Percentiles rank a stretch among this genome's conserved stretches.
Conservation (phyloP, 1,140 invertebrate species). For the Leptinotarsa undecemlineata region DNA sequence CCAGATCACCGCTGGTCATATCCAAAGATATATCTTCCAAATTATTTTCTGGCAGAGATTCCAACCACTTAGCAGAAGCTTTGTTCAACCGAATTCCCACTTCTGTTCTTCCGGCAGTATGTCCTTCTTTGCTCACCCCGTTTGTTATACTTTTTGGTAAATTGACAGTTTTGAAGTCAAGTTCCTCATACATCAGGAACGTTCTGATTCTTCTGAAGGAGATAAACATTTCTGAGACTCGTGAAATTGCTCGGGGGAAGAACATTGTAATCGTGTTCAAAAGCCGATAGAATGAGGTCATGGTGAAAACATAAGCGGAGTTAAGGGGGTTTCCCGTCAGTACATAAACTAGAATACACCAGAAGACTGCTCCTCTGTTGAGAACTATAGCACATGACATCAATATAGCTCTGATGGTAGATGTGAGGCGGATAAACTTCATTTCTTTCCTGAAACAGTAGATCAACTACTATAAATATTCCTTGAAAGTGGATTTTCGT, state of each 20-base stretch:
- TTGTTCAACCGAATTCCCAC: slow-evolving; percentile 30
- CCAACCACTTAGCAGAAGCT: slow-evolving; percentile 40
- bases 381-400: slow-evolving; percentile 73
- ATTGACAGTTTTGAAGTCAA: neutral
- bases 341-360: slow-evolving; percentile 75
- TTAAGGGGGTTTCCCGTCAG: slow-evolving; percentile 68
- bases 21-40: slow-evolving; percentile 61
- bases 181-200: slow-evolving; percentile 54
- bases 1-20: slow-evolving; percentile 60
- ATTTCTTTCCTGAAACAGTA: slow-evolving; percentile 45
- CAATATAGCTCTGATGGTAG: slow-evolving; percentile 71
- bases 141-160: neutral
- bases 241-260: slow-evolving; percentile 65
- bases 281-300: slow-evolving; percentile 73
- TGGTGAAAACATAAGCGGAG: slow-evolving; percentile 74
- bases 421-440: slow-evolving; percentile 37
- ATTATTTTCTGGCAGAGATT: slow-evolving; percentile 59
- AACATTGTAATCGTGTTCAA: slow-evolving; percentile 72
- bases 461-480: no score
- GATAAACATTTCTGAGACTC: slow-evolving; percentile 67
- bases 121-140: neutral
- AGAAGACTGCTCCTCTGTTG: slow-evolving; percentile 74
- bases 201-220: slow-evolving; percentile 68
- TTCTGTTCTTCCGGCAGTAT: neutral
- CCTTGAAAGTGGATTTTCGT: no score